Evolutionary conservation across 1,140 invertebrate species (phyloP).

Genomic region (Heliconius nattereri): DNA sequence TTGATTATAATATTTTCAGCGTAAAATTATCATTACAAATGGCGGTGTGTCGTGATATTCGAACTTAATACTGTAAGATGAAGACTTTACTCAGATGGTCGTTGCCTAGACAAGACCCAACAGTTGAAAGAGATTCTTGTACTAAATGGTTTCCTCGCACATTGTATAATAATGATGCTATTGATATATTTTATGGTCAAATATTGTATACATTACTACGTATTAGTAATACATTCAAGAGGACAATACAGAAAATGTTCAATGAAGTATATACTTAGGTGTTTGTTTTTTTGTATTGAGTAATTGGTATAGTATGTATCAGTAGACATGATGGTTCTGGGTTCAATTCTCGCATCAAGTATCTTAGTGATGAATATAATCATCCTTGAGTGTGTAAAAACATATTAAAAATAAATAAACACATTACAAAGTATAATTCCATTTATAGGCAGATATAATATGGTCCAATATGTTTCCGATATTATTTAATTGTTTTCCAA

Average conservation of each 20-base stretch:
- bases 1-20: neutral
- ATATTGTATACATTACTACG: too few species aligned
- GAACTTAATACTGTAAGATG: conserved; percentile 53
- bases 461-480: too few species aligned
- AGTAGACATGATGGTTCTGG: too few species aligned
- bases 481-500: too few species aligned
- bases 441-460: too few species aligned
- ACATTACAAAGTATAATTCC: too few species aligned
- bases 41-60: conserved; percentile 45
- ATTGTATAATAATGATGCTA: conserved; percentile 35
- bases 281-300: neutral
- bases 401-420: too few species aligned
- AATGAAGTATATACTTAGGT: conserved; percentile 52
- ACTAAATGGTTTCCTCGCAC: conserved; percentile 51
- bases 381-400: too few species aligned
- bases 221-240: conserved; percentile 46
- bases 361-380: too few species aligned
- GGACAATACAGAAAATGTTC: conserved; percentile 36
- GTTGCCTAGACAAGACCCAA: conserved; percentile 44
- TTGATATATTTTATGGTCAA: conserved; percentile 46
- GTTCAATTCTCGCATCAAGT: too few species aligned
- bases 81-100: conserved; percentile 62
- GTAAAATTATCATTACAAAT: conserved; percentile 46
- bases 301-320: too few species aligned
- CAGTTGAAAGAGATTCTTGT: conserved; percentile 45